Evolutionary conservation across 2,113 vertebrate species (phyloP).

Genomic region (Struthio camelus): DNA sequence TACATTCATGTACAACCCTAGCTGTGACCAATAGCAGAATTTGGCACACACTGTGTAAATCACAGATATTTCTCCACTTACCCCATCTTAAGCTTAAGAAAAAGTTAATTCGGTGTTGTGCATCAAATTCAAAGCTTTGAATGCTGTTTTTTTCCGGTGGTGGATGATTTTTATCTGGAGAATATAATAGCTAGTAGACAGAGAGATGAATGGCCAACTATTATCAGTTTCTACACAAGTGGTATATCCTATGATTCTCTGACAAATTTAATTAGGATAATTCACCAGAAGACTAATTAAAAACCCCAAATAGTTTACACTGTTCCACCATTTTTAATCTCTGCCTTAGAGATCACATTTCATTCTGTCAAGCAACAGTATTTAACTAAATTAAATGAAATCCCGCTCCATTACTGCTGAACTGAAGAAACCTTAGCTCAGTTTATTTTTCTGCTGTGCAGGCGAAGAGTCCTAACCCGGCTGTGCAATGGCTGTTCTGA

Average conservation of each 20-base stretch:
- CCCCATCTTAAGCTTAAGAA: background rate
- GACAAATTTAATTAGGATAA: constrained; percentile 66
- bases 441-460: constrained; percentile 45
- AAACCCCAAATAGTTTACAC: constrained; percentile 48
- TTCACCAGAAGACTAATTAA: constrained; percentile 68
- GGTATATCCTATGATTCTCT: constrained; percentile 32
- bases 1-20: background rate
- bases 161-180: constrained; percentile 15
- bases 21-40: background rate
- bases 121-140: background rate
- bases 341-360: constrained; percentile 60
- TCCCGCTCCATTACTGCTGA: constrained; percentile 49
- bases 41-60: constrained; percentile 8
- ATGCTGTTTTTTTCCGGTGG: background rate
- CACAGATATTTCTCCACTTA: constrained; percentile 15
- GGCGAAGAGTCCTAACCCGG: background rate
- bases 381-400: constrained; percentile 71
- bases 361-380: constrained; percentile 60
- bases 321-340: constrained; percentile 60
- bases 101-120: constrained; percentile 29
- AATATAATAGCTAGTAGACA: background rate
- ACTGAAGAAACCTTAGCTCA: constrained; percentile 49
- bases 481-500: background rate
- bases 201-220: background rate
- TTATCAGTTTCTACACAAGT: constrained; percentile 10